Conservation (phyloP, 92 coral and sea anemone genomes). For the Umimayanthus kanabou region DNA sequence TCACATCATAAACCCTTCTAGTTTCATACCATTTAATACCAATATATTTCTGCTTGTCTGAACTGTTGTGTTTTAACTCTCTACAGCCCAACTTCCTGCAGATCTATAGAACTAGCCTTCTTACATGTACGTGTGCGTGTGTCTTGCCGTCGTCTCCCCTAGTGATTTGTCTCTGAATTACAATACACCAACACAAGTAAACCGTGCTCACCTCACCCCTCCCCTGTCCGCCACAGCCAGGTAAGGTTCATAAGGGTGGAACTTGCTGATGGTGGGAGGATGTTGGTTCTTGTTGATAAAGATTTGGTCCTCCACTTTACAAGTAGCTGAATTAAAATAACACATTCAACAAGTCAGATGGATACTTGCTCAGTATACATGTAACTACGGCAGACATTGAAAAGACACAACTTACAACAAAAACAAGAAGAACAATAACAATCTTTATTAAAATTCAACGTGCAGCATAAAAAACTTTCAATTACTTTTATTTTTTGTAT, state of each 20-base stretch:
- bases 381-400: not conserved
- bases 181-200: not conserved
- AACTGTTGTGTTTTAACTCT: not conserved
- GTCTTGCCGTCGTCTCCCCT: not conserved
- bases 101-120: not conserved
- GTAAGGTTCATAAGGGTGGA: conserved; percentile 96
- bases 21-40: no score
- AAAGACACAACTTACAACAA: not conserved
- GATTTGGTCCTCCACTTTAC: conserved; percentile 95
- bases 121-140: no score
- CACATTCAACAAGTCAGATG: not conserved
- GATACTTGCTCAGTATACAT: not conserved
- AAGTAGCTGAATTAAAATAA: conserved; percentile 56
- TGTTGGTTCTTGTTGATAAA: conserved; percentile 86
- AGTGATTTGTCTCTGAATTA: not conserved
- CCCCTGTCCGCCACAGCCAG: conserved; percentile 97
- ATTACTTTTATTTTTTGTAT: no score
- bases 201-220: conserved; percentile 80
- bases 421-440: not conserved
- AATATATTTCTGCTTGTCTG: no score
- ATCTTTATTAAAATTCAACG: no score
- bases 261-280: conserved; percentile 82
- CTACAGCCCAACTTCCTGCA: not conserved
- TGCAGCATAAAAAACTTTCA: no score
- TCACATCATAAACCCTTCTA: not conserved